phyloP scores from a whole-genome alignment of 2,888 invertebrate species.

The Ernsta delagoae region DNA sequence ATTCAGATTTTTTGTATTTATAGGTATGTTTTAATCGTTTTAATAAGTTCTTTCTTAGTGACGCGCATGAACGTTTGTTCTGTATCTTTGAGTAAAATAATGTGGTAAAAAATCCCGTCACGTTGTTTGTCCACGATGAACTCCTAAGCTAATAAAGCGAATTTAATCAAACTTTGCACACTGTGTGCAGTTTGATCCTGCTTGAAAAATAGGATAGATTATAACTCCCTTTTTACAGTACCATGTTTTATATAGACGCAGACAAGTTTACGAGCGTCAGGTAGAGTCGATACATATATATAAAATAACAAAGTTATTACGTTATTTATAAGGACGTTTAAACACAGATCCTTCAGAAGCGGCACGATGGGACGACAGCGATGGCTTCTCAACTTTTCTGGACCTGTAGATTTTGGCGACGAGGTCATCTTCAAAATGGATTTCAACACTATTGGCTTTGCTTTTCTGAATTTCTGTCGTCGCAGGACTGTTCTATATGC shows the following conservation, averaged over 20 bases:
- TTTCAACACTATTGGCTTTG: constrained; percentile 44
- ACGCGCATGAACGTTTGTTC: neutral
- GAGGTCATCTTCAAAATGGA: constrained; percentile 36
- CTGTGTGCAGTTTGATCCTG: too few relatives aligned
- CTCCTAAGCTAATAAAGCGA: too few relatives aligned
- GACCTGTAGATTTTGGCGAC: constrained; percentile 8
- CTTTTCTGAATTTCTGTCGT: constrained; percentile 50
- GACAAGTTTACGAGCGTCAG: too few relatives aligned
- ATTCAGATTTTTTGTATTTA: neutral
- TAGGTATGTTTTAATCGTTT: too few relatives aligned
- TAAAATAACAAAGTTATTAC: constrained; percentile 58
- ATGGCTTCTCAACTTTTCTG: constrained; percentile 3
- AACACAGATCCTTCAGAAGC: constrained; percentile 80
- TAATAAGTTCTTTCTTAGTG: neutral
- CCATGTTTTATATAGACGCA: too few relatives aligned
- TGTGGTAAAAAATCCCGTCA: too few relatives aligned
- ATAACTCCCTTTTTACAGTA: too few relatives aligned
- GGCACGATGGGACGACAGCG: constrained; percentile 73
- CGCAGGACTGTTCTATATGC: constrained; percentile 39
- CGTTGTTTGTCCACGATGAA: too few relatives aligned
- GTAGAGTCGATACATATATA: too few relatives aligned
- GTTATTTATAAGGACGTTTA: constrained; percentile 83
- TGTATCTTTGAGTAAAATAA: too few relatives aligned
- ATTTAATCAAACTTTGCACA: too few relatives aligned
- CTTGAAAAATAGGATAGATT: too few relatives aligned